phyloP scores from a whole-genome alignment of 2,888 invertebrate genomes.

The Melanargia galathea region DNA sequence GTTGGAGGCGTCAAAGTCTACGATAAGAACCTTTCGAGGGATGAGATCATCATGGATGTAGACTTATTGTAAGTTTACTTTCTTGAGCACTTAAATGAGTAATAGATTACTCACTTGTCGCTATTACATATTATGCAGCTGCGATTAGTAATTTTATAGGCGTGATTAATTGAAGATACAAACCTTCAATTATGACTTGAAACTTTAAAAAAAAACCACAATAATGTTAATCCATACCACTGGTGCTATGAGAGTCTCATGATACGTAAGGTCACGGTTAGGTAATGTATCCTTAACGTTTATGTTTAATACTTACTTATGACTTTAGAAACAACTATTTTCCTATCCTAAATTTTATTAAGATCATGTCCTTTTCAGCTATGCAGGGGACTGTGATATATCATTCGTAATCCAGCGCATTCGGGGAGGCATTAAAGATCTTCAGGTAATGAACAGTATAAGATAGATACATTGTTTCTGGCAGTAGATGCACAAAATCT shows the following conservation, averaged over 20 bases:
- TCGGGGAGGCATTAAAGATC: conserved; percentile 91
- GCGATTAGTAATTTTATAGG: background rate
- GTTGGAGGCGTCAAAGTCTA: conserved; percentile 98
- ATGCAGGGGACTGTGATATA: conserved; percentile 98
- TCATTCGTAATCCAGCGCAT: conserved; percentile 93
- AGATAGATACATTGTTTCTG: no score
- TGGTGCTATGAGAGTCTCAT: background rate
- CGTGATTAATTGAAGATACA: background rate
- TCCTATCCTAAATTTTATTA: background rate
- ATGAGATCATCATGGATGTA: conserved; percentile 98
- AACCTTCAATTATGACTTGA: background rate
- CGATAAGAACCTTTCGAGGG: conserved; percentile 94
- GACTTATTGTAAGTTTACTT: conserved; percentile 91
- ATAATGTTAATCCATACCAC: background rate
- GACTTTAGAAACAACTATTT: no score
- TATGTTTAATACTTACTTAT: no score
- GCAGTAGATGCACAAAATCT: background rate
- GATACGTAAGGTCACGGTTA: background rate
- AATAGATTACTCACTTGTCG: background rate
- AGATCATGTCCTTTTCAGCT: conserved; percentile 81
- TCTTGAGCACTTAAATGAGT: conserved; percentile 2
- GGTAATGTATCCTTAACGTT: background rate
- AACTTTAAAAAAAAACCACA: background rate
- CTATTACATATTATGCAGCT: background rate
- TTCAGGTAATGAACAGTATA: conserved; percentile 79